Evolutionary conservation across 2,113 vertebrate genomes (phyloP), one percentile per base, ranked within the genome.

Genomic region (Probosciger aterrimus): DNA sequence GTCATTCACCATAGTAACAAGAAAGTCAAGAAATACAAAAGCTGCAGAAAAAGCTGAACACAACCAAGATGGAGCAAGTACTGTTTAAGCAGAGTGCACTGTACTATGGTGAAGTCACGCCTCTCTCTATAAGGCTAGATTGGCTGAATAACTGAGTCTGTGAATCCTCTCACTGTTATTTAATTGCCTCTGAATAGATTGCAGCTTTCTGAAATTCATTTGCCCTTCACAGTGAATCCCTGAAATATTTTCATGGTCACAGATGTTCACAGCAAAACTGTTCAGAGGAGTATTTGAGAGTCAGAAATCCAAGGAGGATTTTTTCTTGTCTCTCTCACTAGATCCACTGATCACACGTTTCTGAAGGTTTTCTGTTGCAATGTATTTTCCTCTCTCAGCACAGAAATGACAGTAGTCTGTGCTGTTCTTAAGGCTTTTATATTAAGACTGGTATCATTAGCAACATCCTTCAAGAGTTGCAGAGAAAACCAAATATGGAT

Each of bases 231-330:
- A 63, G 4, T 83, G 92, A 90, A 94, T 93, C 90, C 52, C 87
- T 88, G 94, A 81, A 93, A 94, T 83, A 77, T 85, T 94, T 93
- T 94, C 82, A 35, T n/a, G 68, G 75, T 92, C 90, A 92, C 68
- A 93, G 90, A 70, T 69, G 53, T 83, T 92, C 92, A 33, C 68
- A 59, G 83, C 39, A 76, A 62, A 91, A 79, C 86, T 62, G 19
- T 67, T 84, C 44, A 47, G 83, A 80, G 70, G 88, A 86, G 50
- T 25, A 23, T 70, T 63, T 50, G 79, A 63, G 5, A 15, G 73
- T 74, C 84, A 91, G 67, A 86, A 88, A 86, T 67, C 63, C 75
- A 76, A 53, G 75, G 2, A 3, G 31, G 17, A 1, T 47, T 50
- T 52, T 81, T 77, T 77, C 37, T 59, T 91, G 62, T 43, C 44